phyloP scores from a whole-genome alignment of 2,113 vertebrate species.

The Chaetura pelagica region DNA sequence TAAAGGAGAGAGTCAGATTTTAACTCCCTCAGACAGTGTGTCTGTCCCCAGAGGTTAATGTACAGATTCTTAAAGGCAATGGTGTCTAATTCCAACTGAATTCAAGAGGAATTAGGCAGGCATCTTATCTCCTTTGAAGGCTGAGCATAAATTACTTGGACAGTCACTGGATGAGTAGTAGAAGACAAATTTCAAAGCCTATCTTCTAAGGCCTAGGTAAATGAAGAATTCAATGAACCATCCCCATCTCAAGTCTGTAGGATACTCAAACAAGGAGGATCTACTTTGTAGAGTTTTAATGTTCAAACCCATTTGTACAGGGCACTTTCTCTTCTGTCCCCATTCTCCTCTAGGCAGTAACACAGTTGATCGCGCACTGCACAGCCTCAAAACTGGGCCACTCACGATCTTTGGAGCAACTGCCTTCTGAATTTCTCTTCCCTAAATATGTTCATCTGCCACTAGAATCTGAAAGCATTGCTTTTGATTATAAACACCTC shows the following conservation, averaged over 20 bases:
- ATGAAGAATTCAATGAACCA: background rate
- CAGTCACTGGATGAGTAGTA: background rate
- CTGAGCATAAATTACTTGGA: background rate
- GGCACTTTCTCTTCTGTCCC: background rate
- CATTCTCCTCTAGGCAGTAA: background rate
- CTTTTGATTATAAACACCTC: slow-evolving; percentile 24
- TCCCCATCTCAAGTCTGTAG: background rate
- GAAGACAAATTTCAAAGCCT: background rate
- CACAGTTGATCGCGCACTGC: background rate
- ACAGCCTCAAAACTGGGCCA: background rate
- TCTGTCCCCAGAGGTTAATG: background rate
- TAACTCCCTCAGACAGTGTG: background rate
- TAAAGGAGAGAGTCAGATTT: background rate
- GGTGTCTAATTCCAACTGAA: background rate
- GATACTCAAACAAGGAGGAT: background rate
- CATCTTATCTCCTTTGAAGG: background rate
- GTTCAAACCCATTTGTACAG: background rate
- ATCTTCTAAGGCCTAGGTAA: background rate
- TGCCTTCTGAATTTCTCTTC: background rate
- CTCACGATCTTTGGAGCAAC: background rate
- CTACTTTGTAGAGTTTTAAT: background rate
- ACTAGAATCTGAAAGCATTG: background rate
- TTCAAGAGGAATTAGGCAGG: background rate
- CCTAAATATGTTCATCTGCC: background rate
- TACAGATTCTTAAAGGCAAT: background rate